These are phyloP conservation scores for Pseudeuparius sepicola DNA, from an alignment of 2,888 invertebrate genomes.

Conservation along the genomic window DNA sequence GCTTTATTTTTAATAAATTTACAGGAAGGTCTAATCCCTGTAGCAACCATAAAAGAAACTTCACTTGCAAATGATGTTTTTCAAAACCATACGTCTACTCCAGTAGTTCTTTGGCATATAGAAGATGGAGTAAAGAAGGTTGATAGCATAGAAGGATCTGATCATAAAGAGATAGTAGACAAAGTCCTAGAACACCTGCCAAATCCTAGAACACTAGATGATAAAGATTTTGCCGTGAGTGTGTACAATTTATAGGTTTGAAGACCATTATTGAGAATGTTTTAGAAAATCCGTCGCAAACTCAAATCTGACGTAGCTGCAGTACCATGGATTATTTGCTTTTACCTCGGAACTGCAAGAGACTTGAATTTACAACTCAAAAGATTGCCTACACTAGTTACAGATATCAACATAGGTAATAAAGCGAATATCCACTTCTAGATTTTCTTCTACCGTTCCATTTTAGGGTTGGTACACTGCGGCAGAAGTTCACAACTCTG, in stretches of 20 bases:
- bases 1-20: slow-evolving; percentile 1
- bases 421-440: slow-evolving; percentile 1
- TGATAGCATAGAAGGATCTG: slow-evolving; percentile 33
- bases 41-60: slow-evolving; percentile 41
- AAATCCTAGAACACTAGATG: slow-evolving; percentile 47
- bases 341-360: slow-evolving; percentile 44
- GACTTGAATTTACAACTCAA: slow-evolving; percentile 48
- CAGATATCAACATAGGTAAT: slow-evolving; percentile 44
- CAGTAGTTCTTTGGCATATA: slow-evolving; percentile 35
- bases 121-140: slow-evolving; percentile 23
- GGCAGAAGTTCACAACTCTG: slow-evolving; percentile 48
- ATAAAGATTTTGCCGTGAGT: slow-evolving; percentile 51
- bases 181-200: slow-evolving; percentile 51
- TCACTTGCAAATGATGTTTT: slow-evolving; percentile 41
- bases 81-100: slow-evolving; percentile 28
- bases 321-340: slow-evolving; percentile 48
- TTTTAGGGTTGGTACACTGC: slow-evolving; percentile 55
- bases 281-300: slow-evolving; percentile 25
- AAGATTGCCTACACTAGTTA: slow-evolving; percentile 49
- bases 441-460: slow-evolving; percentile 5
- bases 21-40: slow-evolving; percentile 42
- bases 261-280: too few relatives aligned
- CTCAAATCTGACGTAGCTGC: slow-evolving; percentile 19
- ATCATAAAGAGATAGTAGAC: slow-evolving; percentile 47
- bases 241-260: too few relatives aligned